phyloP scores from a whole-genome alignment of 2,888 invertebrate genomes.

The Brachyptera risi region DNA sequence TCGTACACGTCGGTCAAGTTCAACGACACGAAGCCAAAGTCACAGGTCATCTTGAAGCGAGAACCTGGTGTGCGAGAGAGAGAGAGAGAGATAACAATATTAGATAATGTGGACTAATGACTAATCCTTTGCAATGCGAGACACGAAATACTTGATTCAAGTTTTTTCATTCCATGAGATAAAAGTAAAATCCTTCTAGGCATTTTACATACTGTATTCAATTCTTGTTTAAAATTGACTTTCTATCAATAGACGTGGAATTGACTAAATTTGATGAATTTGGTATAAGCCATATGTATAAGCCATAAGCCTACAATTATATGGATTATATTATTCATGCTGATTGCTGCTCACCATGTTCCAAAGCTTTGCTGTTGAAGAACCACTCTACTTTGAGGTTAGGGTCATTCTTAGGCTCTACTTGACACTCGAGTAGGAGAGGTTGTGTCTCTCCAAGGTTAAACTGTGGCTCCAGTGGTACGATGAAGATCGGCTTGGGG shows the following conservation, averaged over 20 bases:
- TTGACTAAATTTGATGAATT: no score
- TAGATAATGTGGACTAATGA: no score
- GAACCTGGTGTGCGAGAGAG: slow-evolving; percentile 58
- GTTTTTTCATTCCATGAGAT: no score
- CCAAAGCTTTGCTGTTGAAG: slow-evolving; percentile 83
- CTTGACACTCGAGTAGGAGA: slow-evolving; percentile 88
- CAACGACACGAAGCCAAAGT: slow-evolving; percentile 94
- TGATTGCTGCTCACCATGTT: slow-evolving; percentile 57
- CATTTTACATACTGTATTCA: no score
- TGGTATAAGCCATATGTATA: no score
- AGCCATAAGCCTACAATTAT: background rate
- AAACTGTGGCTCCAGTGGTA: slow-evolving; percentile 76
- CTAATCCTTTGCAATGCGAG: no score
- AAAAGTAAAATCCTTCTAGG: no score
- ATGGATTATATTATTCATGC: background rate
- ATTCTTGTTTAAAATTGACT: no score
- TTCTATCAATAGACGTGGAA: no score
- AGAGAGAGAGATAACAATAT: no score
- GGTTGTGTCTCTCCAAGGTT: slow-evolving; percentile 76
- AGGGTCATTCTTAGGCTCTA: slow-evolving; percentile 91
- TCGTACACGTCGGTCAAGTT: slow-evolving; percentile 90
- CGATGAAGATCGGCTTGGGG: slow-evolving; percentile 82
- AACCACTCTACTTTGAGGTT: slow-evolving; percentile 90
- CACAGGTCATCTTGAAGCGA: slow-evolving; percentile 87
- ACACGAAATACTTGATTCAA: no score